A percentile compares a stretch with the other conserved stretches of the same genome.
These are phyloP conservation scores for Stramonita haemastoma DNA, from an alignment of 2,888 invertebrate species.

Conservation along the genomic window DNA sequence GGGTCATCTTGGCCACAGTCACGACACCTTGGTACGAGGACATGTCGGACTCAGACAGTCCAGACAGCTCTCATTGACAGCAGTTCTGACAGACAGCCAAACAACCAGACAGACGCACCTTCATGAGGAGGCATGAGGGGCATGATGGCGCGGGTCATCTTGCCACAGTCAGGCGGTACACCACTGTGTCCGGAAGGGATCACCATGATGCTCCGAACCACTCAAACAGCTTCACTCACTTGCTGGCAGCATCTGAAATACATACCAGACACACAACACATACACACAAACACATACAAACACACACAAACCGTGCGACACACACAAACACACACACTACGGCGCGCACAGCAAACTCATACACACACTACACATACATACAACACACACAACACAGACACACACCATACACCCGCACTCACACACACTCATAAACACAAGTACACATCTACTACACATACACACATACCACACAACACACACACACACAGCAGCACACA, in stretches of 20 bases:
- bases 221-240: conserved; percentile 86
- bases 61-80: no score
- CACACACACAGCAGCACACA: not conserved
- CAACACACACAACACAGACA: no score
- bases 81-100: not conserved
- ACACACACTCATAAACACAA: no score
- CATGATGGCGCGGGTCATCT: conserved; percentile 87
- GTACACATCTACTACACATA: not conserved
- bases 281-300: not conserved
- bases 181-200: conserved; percentile 83
- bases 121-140: conserved; percentile 90
- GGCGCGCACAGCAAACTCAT: not conserved
- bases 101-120: conserved; percentile 79
- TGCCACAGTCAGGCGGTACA: conserved; percentile 81
- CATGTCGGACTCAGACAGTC: no score
- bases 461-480: not conserved
- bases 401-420: no score
- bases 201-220: conserved; percentile 87
- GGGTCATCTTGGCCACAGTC: conserved; percentile 86
- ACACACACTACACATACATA: not conserved
- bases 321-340: not conserved
- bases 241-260: conserved; percentile 84
- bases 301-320: not conserved
- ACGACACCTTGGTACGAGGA: conserved; percentile 48
- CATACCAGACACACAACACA: not conserved